A percentile compares a stretch with the other conserved stretches of the same genome.
These are phyloP conservation scores for Drosophila yakuba DNA, from an alignment of 1,140 invertebrate species.

Conservation along the genomic window DNA sequence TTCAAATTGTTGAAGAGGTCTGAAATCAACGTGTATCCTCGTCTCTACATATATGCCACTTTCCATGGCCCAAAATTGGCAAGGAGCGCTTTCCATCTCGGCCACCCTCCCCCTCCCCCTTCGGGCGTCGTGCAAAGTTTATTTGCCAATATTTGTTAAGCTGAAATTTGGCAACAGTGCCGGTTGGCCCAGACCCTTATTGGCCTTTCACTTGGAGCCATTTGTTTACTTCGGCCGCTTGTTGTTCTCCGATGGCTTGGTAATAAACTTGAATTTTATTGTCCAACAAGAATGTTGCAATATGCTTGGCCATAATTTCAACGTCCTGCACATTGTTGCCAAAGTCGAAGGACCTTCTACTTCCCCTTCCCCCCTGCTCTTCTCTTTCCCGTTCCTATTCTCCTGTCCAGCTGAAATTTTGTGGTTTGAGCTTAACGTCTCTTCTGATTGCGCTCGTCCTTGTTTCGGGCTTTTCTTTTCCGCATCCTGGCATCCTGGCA, in stretches of 20 bases:
- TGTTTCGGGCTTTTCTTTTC: constrained; percentile 11
- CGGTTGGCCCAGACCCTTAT: constrained; percentile 23
- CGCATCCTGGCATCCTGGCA: background rate
- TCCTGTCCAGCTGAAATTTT: constrained; percentile 53
- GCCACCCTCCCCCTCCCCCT: background rate
- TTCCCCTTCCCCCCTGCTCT: too few relatives aligned
- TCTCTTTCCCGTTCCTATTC: background rate
- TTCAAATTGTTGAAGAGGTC: too few relatives aligned
- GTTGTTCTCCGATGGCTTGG: constrained; percentile 41
- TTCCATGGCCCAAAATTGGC: constrained; percentile 3
- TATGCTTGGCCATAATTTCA: constrained; percentile 79
- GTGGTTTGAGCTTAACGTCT: constrained; percentile 56
- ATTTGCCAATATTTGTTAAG: constrained; percentile 23
- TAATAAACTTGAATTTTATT: constrained; percentile 81
- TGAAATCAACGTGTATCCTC: too few relatives aligned
- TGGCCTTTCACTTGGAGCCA: constrained; percentile 31
- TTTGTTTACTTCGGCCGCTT: constrained; percentile 29
- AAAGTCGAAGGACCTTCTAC: constrained; percentile 10
- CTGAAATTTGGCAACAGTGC: constrained; percentile 47
- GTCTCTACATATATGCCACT: background rate
- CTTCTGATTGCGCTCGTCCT: constrained; percentile 42
- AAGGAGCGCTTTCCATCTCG: background rate
- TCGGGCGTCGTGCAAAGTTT: background rate
- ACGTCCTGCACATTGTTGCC: constrained; percentile 70
- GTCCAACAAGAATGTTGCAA: constrained; percentile 81